Conservation (phyloP, 2,888 invertebrate species). For the Alviniconcha strummeri region DNA sequence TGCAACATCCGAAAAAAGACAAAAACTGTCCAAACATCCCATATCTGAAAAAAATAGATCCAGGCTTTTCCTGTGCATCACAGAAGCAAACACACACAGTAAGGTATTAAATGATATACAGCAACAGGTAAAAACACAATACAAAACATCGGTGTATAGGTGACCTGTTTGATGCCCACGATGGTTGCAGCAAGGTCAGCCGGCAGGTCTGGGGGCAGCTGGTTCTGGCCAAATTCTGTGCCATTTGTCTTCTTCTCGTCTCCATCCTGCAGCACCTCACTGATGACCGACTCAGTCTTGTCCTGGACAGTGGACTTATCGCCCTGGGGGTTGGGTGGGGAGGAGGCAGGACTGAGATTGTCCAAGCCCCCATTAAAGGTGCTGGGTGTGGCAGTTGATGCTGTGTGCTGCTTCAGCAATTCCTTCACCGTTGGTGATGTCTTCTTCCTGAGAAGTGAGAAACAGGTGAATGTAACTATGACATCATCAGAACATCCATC, state of each 20-base stretch:
- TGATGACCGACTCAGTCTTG: constrained; percentile 44
- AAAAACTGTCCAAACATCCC: too few relatives aligned
- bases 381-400: constrained; percentile 41
- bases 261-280: constrained; percentile 50
- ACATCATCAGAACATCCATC: background rate
- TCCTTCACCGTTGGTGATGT: constrained; percentile 66
- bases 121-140: too few relatives aligned
- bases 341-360: background rate
- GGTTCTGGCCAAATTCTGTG: constrained; percentile 21
- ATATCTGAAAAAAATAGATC: too few relatives aligned
- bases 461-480: background rate
- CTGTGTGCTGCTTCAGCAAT: constrained; percentile 64
- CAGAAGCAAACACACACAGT: too few relatives aligned
- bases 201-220: constrained; percentile 38
- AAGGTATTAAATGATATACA: too few relatives aligned
- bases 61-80: too few relatives aligned
- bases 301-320: constrained; percentile 20
- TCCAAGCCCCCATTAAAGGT: background rate
- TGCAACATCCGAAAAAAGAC: too few relatives aligned
- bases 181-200: constrained; percentile 74
- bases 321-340: too few relatives aligned
- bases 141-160: too few relatives aligned
- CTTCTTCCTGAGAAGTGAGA: constrained; percentile 56
- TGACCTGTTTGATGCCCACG: constrained; percentile 74
- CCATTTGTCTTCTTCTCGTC: constrained; percentile 34